Evolutionary conservation across 1,140 invertebrate species (phyloP).

Genomic region (Hylyphantes graminicola): DNA sequence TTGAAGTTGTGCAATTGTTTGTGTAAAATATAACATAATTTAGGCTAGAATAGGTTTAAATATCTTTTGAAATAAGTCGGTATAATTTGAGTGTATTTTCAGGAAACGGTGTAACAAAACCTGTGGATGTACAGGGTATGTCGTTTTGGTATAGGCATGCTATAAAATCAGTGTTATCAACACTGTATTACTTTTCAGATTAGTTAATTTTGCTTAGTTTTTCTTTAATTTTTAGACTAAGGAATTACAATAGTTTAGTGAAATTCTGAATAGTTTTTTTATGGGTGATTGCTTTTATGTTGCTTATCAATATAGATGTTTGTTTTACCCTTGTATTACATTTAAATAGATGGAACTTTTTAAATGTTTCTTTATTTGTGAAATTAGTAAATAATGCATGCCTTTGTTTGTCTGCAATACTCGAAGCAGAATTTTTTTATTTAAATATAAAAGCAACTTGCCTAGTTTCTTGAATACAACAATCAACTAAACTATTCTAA

Average conservation of each 20-base stretch:
- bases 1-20: too few species aligned
- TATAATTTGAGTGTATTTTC: conserved; percentile 19
- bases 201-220: not conserved
- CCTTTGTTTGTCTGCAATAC: too few species aligned
- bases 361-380: too few species aligned
- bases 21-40: too few species aligned
- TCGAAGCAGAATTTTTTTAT: too few species aligned
- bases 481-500: too few species aligned
- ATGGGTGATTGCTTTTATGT: not conserved
- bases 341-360: too few species aligned
- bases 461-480: too few species aligned
- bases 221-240: conserved; percentile 6
- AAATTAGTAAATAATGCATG: too few species aligned
- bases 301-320: too few species aligned
- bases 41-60: not conserved
- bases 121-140: conserved; percentile 36
- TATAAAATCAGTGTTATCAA: not conserved
- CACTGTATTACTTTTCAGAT: not conserved
- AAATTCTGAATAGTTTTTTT: not conserved
- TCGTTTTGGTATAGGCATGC: conserved; percentile 9
- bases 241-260: not conserved
- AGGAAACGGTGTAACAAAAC: conserved; percentile 10
- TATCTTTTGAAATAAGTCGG: conserved; percentile 3
- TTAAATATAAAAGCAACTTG: too few species aligned
- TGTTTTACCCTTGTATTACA: too few species aligned